Percentiles rank a stretch among this genome's conserved stretches.
Evolutionary conservation across 2,113 vertebrate genomes (phyloP).

Genomic region (Melanerpes formicivorus): DNA sequence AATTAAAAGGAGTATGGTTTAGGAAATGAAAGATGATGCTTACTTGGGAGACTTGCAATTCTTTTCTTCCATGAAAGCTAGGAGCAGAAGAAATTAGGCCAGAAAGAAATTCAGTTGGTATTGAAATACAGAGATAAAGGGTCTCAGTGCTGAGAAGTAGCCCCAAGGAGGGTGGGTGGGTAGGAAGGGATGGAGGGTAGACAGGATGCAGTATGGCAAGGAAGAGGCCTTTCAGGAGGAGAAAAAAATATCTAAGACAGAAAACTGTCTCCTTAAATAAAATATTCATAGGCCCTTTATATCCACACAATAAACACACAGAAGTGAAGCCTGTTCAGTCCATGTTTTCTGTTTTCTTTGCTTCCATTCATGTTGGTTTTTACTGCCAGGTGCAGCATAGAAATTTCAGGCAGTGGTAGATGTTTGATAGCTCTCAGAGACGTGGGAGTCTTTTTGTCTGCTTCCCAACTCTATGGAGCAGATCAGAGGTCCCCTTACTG

Average conservation of each 20-base stretch:
- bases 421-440: background rate
- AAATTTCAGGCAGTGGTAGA: background rate
- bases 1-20: background rate
- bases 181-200: background rate
- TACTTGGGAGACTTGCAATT: background rate
- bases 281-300: background rate
- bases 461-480: background rate
- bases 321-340: background rate
- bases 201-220: background rate
- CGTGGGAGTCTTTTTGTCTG: background rate
- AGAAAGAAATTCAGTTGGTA: background rate
- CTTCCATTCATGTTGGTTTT: background rate
- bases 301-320: background rate
- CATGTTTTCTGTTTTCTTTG: background rate
- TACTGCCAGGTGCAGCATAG: background rate
- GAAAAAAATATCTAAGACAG: background rate
- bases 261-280: background rate
- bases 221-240: background rate
- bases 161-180: background rate
- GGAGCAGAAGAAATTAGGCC: background rate
- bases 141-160: background rate
- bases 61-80: background rate
- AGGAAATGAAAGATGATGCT: background rate
- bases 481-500: background rate
- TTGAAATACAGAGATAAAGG: background rate